These are phyloP conservation scores for Cryptocephalus primarius DNA, from an alignment of 2,888 invertebrate genomes.

Conservation along the genomic window DNA sequence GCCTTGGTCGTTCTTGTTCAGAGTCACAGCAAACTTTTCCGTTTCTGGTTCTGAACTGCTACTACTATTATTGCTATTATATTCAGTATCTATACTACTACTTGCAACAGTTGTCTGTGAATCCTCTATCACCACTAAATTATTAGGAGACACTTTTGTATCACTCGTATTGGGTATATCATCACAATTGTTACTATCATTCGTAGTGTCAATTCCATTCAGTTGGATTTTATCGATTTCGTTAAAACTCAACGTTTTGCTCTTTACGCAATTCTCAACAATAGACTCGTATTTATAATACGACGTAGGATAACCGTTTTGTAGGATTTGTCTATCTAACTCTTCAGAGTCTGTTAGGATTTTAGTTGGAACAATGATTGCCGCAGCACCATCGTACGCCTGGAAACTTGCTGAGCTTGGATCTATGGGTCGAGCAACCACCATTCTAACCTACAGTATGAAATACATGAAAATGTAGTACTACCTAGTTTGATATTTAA, in stretches of 20 bases:
- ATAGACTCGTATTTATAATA: conserved; percentile 17
- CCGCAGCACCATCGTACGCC: conserved; percentile 62
- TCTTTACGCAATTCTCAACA: conserved; percentile 8
- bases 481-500: not conserved
- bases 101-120: conserved; percentile 25
- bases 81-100: conserved; percentile 25
- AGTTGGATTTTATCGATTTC: not conserved
- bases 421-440: conserved; percentile 88
- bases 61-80: conserved; percentile 22
- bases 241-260: not conserved
- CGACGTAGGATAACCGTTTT: conserved; percentile 51
- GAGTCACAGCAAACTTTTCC: conserved; percentile 68
- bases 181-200: not conserved
- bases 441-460: conserved; percentile 57
- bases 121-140: conserved; percentile 22
- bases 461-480: not conserved
- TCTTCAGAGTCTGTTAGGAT: conserved; percentile 85
- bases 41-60: conserved; percentile 52
- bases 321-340: conserved; percentile 73
- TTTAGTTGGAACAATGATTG: conserved; percentile 79
- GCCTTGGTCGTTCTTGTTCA: conserved; percentile 73
- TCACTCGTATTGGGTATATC: not conserved
- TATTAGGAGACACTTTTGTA: conserved; percentile 7
- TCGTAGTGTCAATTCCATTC: not conserved
- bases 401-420: conserved; percentile 66